Evolutionary conservation across 2,797 vertebrate species (phyloP), one percentile per base, ranked within the genome.

Genomic region (Hephaestus fuliginosus): DNA sequence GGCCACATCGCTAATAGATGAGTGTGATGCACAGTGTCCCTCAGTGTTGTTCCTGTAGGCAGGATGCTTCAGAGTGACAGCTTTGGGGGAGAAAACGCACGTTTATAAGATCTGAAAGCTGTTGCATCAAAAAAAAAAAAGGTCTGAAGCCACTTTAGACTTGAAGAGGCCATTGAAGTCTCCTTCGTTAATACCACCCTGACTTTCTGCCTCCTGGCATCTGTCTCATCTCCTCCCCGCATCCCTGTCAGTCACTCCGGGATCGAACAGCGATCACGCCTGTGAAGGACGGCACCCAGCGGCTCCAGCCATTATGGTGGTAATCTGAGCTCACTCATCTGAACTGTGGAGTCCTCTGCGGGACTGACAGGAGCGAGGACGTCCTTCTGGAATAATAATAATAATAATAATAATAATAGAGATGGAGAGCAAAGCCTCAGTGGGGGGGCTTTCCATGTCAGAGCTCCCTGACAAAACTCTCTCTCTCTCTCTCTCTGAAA

Each of bases 371-470:
- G 25, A 11, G 36, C 4, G 39, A 17, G 41, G 17, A 33, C 63
- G 36, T 74, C 66, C 61, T 66, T 25, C 7, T 63, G 25, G 55
- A 43, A 80, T 64, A 65, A 63, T 66, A 25, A 25, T 25, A 25
- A 25, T 25, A 25, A 25, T 25, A 58, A 75, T 30, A 39, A 63
- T 48, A 46, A 70, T 70, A 58, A 71, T 69, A 43, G 20, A 36
- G 53, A 60, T 75, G 48, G 25, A 64, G 65, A 63, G 71, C 2
- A 65, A 75, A 41, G n/a, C 30, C 36, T 72, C 30, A 20, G 46
- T 25, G 70, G 56, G 80, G 60, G 76, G 66, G 41, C 64, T 74
- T 46, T 70, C 39, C 72, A 22, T 84, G 73, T 81, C 82, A 78
- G 12, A 57, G 51, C 49, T 41, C 56, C 48, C 41, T 1, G 41